These are phyloP conservation scores for Coracias cyanogaster DNA, from an alignment of 2,797 vertebrate genomes.

Conservation along the genomic window DNA sequence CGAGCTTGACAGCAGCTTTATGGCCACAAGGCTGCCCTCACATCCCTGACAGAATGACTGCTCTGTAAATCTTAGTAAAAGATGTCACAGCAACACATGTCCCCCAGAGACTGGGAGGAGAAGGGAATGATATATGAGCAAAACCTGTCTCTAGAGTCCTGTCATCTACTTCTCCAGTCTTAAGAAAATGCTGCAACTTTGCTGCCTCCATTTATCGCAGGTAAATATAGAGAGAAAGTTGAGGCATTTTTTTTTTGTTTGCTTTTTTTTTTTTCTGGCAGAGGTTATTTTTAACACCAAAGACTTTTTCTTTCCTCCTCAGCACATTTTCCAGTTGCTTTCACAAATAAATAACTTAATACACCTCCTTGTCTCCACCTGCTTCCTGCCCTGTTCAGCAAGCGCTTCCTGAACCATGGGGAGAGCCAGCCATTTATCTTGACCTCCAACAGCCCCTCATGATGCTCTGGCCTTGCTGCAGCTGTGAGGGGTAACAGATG, in stretches of 20 bases:
- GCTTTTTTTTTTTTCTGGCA: background rate
- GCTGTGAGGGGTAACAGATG: background rate
- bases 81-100: conserved; percentile 57
- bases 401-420: background rate
- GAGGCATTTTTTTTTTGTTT: background rate
- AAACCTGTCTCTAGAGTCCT: conserved; percentile 37
- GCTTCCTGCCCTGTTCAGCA: background rate
- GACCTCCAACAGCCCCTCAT: background rate
- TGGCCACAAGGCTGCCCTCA: conserved; percentile 18
- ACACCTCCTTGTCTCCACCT: background rate
- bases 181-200: conserved; percentile 48
- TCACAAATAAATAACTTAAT: background rate
- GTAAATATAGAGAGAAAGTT: conserved; percentile 16
- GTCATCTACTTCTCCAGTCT: conserved; percentile 59
- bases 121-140: conserved; percentile 18
- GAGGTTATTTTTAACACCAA: conserved; percentile 38
- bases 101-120: conserved; percentile 38
- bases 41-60: conserved; percentile 47
- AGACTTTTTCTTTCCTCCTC: background rate
- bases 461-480: background rate
- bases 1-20: background rate
- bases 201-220: conserved; percentile 46
- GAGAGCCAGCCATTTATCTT: background rate
- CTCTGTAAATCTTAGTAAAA: conserved; percentile 68
- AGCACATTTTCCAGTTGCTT: conserved; percentile 29